These are phyloP conservation scores for Brachyptera putata DNA, from an alignment of 2,888 invertebrate genomes.

Conservation along the genomic window DNA sequence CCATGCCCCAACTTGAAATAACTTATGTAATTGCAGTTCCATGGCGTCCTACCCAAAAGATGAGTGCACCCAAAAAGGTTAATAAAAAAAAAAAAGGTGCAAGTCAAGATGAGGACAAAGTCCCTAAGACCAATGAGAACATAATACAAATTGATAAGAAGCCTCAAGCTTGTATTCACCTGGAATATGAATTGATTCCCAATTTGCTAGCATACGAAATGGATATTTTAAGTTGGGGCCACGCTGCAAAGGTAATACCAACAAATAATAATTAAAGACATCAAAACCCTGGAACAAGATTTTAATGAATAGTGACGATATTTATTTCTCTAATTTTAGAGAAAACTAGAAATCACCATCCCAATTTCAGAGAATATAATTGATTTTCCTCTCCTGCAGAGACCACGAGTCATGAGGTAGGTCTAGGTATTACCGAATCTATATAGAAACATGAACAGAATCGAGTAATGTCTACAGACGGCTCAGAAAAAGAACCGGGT, in stretches of 20 bases:
- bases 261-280: too few relatives aligned
- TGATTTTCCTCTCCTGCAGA: too few relatives aligned
- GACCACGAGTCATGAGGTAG: too few relatives aligned
- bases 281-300: too few relatives aligned
- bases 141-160: not conserved
- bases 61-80: not conserved
- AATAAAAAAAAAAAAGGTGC: not conserved
- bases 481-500: too few relatives aligned
- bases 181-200: not conserved
- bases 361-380: too few relatives aligned
- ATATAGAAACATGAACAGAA: too few relatives aligned
- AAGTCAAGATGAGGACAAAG: not conserved
- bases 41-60: not conserved
- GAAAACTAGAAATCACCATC: too few relatives aligned
- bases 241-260: not conserved
- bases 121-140: not conserved
- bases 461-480: too few relatives aligned
- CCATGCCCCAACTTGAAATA: not conserved
- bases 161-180: not conserved
- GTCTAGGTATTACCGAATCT: too few relatives aligned
- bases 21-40: not conserved
- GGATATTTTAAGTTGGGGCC: not conserved
- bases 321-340: too few relatives aligned
- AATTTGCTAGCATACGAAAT: not conserved
- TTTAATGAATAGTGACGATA: too few relatives aligned